Base-by-base conservation (phyloP, 1,140 invertebrate species). In the Bilobella aurantiaca region DNA sequence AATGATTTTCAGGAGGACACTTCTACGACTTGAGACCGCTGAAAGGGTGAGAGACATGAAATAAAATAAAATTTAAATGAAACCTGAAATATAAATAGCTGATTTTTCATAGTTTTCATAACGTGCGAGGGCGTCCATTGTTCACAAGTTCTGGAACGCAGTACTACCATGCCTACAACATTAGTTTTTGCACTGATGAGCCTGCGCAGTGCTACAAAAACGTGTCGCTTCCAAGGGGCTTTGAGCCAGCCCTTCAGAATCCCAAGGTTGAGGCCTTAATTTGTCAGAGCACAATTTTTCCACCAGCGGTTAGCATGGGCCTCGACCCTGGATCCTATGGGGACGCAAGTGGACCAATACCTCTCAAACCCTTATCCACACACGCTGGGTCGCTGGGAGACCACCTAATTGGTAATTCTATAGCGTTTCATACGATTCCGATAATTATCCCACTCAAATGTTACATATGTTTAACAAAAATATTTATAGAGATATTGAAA, bases 121-220 rank as follows among this genome's bases (percentile, higher is more conserved):
- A 73, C 63, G 75, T 82, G 42, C 74, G 75, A 47, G 80, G 80
- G 14, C 78, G 75, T 66, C 74, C 74, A 27, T 67, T 82, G 27
- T 85, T 84, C 72, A 82, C 83, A 5, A 78, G 80, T 2, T 81
- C 79, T 69, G 83, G 83, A 16, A 82, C 79, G 21, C 77, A 81
- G 66, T 85, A 83, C 71, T 82, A 76, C 70, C 83, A 85, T 73
- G 73, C 80, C 25, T 85, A 84, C 71, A 84, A 84, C 70, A 76
- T 84, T n/a, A 79, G 78, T 62, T 74, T 85, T 8, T 85, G 83
- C 76, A 79, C 78, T 16, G 69, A 74, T 32, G 68, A 72, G 16
- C 69, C 74, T 58, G 79, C 77, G 21, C 72, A 73, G 12, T 83
- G 82, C 73, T 61, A 68, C 46, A 73, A 73, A 61, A 65, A 64